Evolutionary conservation across 2,888 invertebrate species (phyloP).

Genomic region (Caenorhabditis imperialis): DNA sequence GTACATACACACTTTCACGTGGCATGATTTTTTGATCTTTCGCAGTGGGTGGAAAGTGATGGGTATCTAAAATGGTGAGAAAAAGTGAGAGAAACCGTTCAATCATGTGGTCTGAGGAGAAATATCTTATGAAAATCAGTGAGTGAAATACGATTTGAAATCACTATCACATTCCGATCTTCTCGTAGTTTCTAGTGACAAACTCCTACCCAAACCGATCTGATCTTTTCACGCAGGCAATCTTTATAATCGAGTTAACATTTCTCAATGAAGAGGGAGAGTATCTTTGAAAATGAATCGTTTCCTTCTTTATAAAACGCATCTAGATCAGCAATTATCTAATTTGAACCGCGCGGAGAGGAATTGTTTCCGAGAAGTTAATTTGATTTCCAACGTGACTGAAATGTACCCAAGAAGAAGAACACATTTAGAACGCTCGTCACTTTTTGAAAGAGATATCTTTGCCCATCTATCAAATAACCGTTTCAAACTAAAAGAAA

Average conservation of each 20-base stretch:
- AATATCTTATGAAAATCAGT: constrained; percentile 38
- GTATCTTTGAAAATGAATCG: constrained; percentile 1
- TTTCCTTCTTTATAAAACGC: too few species aligned
- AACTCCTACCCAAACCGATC: background rate
- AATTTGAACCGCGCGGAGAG: too few species aligned
- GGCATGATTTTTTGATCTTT: constrained; percentile 44
- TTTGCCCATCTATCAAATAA: too few species aligned
- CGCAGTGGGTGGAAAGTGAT: too few species aligned
- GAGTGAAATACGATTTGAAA: background rate
- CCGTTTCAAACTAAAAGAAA: too few species aligned
- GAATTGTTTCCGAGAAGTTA: too few species aligned
- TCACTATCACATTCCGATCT: background rate
- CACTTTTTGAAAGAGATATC: too few species aligned
- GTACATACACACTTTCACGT: constrained; percentile 10
- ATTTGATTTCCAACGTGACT: too few species aligned
- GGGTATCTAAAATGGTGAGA: background rate
- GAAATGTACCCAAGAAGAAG: too few species aligned
- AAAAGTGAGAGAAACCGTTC: constrained; percentile 39
- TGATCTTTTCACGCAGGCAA: constrained; percentile 6
- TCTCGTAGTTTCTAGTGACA: constrained; percentile 28
- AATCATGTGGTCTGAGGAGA: constrained; percentile 34
- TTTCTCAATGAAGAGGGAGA: background rate
- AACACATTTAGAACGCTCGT: too few species aligned
- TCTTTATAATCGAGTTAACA: constrained; percentile 3
- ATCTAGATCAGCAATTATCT: too few species aligned